A percentile compares a stretch with the other conserved stretches of the same genome.
Evolutionary conservation across 2,888 invertebrate species (phyloP).

Genomic region (Oconnorella tubifera): DNA sequence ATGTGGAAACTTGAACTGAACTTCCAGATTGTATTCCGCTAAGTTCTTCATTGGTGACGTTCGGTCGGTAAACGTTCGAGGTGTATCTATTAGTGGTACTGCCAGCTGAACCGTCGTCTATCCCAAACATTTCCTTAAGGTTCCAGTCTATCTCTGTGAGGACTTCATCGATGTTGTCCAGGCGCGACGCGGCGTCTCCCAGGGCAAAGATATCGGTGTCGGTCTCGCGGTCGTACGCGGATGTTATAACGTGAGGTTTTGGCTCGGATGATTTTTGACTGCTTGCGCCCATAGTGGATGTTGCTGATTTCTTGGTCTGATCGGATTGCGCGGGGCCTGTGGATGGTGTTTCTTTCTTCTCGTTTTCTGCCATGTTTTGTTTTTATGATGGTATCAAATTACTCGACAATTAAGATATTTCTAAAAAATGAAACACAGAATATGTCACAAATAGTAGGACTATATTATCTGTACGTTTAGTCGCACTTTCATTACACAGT

Average conservation of each 20-base stretch:
- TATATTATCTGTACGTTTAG: too few relatives aligned
- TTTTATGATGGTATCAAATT: too few relatives aligned
- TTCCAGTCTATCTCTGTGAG: too few relatives aligned
- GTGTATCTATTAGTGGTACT: too few relatives aligned
- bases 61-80: too few relatives aligned
- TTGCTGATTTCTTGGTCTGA: background rate
- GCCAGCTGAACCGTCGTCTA: too few relatives aligned
- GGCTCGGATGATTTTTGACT: constrained; percentile 3
- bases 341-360: background rate
- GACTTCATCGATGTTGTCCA: constrained; percentile 32
- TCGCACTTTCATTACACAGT: too few relatives aligned
- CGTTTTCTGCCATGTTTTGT: background rate
- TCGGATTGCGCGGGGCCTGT: too few relatives aligned
- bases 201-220: constrained; percentile 35
- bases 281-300: background rate
- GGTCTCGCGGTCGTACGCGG: constrained; percentile 27
- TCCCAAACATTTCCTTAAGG: too few relatives aligned
- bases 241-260: constrained; percentile 16
- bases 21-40: background rate
- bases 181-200: constrained; percentile 33
- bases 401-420: too few relatives aligned
- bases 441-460: too few relatives aligned
- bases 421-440: too few relatives aligned
- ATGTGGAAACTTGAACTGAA: constrained; percentile 27
- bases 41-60: background rate